Evolutionary conservation across 2,797 vertebrate genomes (phyloP), one percentile per base, ranked within the genome.

Genomic region (Ceryle rudis): DNA sequence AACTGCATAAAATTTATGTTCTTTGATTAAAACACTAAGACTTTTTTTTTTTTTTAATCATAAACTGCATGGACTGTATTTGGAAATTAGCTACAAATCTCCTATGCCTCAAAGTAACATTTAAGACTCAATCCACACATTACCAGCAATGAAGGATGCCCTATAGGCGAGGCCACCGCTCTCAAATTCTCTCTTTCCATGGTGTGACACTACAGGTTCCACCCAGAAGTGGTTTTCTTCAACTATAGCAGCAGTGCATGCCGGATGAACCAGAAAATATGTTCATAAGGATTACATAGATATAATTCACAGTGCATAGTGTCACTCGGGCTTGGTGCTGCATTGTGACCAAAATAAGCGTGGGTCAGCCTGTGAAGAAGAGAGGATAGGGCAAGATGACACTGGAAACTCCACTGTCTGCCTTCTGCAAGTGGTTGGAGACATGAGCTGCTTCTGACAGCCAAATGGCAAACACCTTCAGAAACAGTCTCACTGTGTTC

Each of bases 1-100:
- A 90, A 92, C 81, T 67, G 44, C 64, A 67, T 89, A 86, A 90
- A 89, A 89, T 91, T 49, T 84, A 80, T 86, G 86, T 82, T 91
- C 65, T 77, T 69, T 93, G 31, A 95, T 89, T 93, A 91, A 92
- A 69, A 33, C 70, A 83, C 79, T 93, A 95, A 73, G 58, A 44
- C 25, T 52, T 22, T 64, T 77, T n/a, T 64, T 77, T n/a, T 77
- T 80, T 80, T 33, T 3, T 1, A 69, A 89, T 55, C 42, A 69
- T 44, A 51, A 81, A 84, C 52, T 62, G 9, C 3, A 1, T 33
- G 51, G 14, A 35, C 29, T 54, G 3, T 64, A 54, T 81, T 86
- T 81, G 55, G 39, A 90, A 91, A 88, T 74, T 9, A 69, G 44
- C 29, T 71, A 54, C 6, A 33, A 69, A 84, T 66, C 46, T 69